phyloP scores from a whole-genome alignment of 2,888 invertebrate species.

The Perizoma flavofasciatum region DNA sequence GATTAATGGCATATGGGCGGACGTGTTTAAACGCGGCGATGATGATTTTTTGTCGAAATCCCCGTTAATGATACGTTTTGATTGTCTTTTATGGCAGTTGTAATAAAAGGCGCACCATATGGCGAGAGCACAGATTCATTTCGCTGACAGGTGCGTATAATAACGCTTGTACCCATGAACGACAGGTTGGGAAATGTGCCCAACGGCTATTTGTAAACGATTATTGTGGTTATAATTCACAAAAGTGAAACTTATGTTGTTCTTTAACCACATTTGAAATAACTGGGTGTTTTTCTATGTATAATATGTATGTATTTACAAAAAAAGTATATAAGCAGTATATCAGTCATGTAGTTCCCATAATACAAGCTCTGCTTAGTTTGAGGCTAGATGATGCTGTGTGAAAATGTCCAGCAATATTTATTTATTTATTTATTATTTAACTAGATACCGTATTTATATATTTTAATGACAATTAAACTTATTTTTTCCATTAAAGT shows the following conservation, averaged over 20 bases:
- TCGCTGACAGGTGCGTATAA: slow-evolving; percentile 58
- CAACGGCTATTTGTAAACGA: slow-evolving; percentile 23
- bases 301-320: no score
- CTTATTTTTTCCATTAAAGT: not conserved
- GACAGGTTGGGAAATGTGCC: slow-evolving; percentile 32
- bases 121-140: slow-evolving; percentile 68
- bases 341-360: no score
- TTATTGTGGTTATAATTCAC: slow-evolving; percentile 12
- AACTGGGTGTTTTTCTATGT: no score
- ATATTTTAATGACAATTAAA: not conserved
- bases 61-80: slow-evolving; percentile 78
- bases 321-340: no score
- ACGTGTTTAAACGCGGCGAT: slow-evolving; percentile 75
- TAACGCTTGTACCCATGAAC: slow-evolving; percentile 22
- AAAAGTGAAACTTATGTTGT: slow-evolving; percentile 15
- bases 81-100: slow-evolving; percentile 66
- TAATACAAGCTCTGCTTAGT: no score
- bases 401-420: no score
- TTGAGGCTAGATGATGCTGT: no score
- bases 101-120: slow-evolving; percentile 70
- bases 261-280: slow-evolving; percentile 1
- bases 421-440: no score
- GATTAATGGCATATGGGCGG: slow-evolving; percentile 77
- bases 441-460: not conserved
- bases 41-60: slow-evolving; percentile 71